A percentile compares a stretch with the other conserved stretches of the same genome.
Conservation (phyloP, 2,797 vertebrate genomes). For the Salmo trutta region DNA sequence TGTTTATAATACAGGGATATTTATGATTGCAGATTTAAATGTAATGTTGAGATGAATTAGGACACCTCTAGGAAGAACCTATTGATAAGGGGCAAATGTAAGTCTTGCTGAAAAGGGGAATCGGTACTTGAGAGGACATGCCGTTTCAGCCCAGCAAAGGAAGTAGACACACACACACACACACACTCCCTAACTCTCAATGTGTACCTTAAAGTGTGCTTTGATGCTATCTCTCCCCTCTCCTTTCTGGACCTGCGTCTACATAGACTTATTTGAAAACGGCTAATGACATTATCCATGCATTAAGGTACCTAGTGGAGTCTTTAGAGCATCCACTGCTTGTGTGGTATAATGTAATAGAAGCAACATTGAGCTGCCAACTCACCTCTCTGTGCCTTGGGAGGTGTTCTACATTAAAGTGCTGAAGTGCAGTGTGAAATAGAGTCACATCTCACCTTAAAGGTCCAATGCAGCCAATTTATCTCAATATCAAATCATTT, state of each 20-base stretch:
- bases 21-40: neutral
- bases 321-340: neutral
- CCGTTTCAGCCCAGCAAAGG: neutral
- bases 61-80: neutral
- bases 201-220: neutral
- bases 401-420: neutral
- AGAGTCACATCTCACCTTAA: neutral
- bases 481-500: no score
- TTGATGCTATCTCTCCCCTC: neutral
- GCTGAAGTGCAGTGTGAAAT: neutral
- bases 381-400: neutral
- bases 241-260: neutral
- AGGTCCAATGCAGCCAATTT: no score
- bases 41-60: neutral
- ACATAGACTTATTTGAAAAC: neutral
- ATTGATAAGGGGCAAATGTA: neutral
- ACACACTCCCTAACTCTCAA: neutral
- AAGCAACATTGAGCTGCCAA: neutral
- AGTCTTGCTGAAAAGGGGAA: neutral
- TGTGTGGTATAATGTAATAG: neutral
- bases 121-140: neutral
- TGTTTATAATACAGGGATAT: neutral
- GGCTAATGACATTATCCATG: neutral
- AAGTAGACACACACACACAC: neutral
- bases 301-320: neutral